Evolutionary conservation across 2,797 vertebrate species (phyloP), one percentile per base, ranked within the genome.

Genomic region (Brotula barbata): DNA sequence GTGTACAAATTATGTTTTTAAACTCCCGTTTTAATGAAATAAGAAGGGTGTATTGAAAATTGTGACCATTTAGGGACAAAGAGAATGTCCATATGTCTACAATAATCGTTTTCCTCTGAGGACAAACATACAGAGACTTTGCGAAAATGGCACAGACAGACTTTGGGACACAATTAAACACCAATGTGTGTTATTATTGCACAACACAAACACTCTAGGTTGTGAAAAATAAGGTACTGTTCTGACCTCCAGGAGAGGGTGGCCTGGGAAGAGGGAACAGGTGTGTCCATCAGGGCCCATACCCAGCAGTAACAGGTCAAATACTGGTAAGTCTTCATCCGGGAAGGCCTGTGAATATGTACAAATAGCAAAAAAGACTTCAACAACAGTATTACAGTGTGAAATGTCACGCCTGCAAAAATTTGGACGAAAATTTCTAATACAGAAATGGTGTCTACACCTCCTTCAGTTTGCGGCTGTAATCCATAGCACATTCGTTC

Each of bases 231-330:
- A 0, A 22, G 33, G 12, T 2, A 31, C 0, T 1, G 37, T 2
- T 2, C 68, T 88, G 64, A 98, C 96, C 93, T 95, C 87, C n/a
- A 98, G 77, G 45, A 97, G 90, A 1, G 93, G 92, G 45, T 98
- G 96, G 9, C 84, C 91, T 10, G 96, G 96, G 71, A 97, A 97
- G 6, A 98, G 94, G 0, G 96, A 98, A 64, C 95, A 96, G 1
- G 95, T 98, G 75, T 98, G 96, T 60, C 96, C 96, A 48, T 98
- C 96, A 0, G 95, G 96, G 1, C 96, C 96, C 71, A 97, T 88
- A 1, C 96, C 96, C 67, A 98, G 87, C 72, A 98, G 83, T 60
- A 98, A 78, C 59, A 98, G 34, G 54, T 98, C 95, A 67, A 98
- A 98, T 11, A 89, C 86, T 0, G 96, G 96, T 5, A 94, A 42